A percentile compares a stretch with the other conserved stretches of the same genome.
Conservation (phyloP, 2,797 vertebrate genomes). For the Chelonia mydas region DNA sequence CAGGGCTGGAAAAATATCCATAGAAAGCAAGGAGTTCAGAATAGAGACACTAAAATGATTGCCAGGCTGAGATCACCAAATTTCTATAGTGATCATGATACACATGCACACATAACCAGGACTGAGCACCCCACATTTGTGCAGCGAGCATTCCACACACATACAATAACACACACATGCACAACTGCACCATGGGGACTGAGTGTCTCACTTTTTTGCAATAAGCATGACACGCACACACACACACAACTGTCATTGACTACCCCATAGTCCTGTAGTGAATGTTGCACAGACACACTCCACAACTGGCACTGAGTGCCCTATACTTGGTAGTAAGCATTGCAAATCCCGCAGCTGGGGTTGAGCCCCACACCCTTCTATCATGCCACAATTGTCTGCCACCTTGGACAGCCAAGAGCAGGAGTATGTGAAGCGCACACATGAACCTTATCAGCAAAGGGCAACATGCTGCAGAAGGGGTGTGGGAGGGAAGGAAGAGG, state of each 20-base stretch:
- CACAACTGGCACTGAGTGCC: not conserved
- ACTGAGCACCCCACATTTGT: not conserved
- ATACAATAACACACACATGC: too few relatives aligned
- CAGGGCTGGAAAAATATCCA: not conserved
- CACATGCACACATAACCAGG: not conserved
- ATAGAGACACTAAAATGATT: not conserved
- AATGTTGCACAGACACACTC: not conserved
- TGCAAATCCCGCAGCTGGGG: rapidly evolving
- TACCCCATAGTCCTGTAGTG: not conserved
- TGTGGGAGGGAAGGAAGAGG: not conserved
- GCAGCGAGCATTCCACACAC: not conserved
- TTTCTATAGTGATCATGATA: not conserved
- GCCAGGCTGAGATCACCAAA: not conserved
- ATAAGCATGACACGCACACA: not conserved
- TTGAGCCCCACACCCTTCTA: not conserved
- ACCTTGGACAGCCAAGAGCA: not conserved
- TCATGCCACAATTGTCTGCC: not conserved
- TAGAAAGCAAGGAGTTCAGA: not conserved
- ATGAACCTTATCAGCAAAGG: conserved; percentile 25
- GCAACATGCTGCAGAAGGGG: not conserved
- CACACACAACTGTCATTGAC: not conserved
- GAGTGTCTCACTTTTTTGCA: not conserved
- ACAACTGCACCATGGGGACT: not conserved
- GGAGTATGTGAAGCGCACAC: rapidly evolving
- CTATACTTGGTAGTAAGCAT: not conserved